Conservation (phyloP, 2,888 invertebrate genomes). For the Stenurella melanura region DNA sequence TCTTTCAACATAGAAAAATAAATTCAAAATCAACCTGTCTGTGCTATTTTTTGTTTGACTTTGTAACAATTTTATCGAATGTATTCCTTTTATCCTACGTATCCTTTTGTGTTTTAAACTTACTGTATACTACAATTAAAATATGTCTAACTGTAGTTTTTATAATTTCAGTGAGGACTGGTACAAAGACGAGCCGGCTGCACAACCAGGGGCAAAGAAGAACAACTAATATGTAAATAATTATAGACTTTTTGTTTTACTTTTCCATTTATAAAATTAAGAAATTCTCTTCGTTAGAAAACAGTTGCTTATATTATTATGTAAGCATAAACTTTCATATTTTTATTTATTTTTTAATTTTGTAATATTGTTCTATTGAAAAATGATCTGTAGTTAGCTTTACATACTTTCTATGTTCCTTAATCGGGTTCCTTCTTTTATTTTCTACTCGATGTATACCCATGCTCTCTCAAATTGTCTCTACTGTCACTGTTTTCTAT, state of each 20-base stretch:
- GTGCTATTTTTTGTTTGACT: too few relatives aligned
- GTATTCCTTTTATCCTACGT: too few relatives aligned
- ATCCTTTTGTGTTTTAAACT: too few relatives aligned
- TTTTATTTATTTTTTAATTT: conserved; percentile 37
- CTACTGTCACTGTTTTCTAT: conserved; percentile 1
- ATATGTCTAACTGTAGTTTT: conserved; percentile 31
- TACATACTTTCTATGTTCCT: not conserved
- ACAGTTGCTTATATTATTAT: conserved; percentile 1
- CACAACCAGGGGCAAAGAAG: conserved; percentile 69
- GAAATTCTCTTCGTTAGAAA: conserved; percentile 16
- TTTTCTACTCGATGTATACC: too few relatives aligned
- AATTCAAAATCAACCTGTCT: too few relatives aligned
- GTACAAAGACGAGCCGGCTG: conserved; percentile 88
- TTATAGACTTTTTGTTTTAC: conserved; percentile 20
- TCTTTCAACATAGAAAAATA: too few relatives aligned
- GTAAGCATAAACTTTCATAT: conserved; percentile 2
- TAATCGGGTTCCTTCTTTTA: not conserved
- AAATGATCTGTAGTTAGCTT: conserved; percentile 1
- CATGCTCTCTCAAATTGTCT: conserved; percentile 12
- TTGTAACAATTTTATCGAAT: too few relatives aligned
- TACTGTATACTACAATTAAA: too few relatives aligned
- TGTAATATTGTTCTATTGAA: conserved; percentile 14
- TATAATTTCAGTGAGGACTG: conserved; percentile 84
- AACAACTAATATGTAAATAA: conserved; percentile 41
- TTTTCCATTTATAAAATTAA: conserved; percentile 32